phyloP scores from a whole-genome alignment of 2,888 invertebrate species.

The Gisinianus flammeolus region DNA sequence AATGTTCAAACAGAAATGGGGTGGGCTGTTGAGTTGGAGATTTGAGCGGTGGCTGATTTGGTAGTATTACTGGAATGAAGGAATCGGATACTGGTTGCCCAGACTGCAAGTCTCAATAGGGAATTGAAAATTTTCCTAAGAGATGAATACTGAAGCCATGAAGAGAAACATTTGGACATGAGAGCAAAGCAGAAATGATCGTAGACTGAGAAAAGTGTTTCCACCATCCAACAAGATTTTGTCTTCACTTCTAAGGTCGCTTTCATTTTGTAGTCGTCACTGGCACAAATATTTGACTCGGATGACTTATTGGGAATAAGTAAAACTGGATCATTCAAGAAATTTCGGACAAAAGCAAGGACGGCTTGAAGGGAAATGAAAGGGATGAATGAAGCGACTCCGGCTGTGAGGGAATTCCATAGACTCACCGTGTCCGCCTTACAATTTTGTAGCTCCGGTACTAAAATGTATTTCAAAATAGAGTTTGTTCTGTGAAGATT shows the following conservation, averaged over 20 bases:
- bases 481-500: conserved; percentile 32
- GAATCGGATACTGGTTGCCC: neutral
- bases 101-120: conserved; percentile 43
- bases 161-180: conserved; percentile 37
- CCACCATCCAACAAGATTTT: neutral
- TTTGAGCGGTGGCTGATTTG: no score
- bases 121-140: conserved; percentile 40
- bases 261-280: neutral
- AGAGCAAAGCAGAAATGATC: conserved; percentile 44
- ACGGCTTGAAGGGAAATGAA: conserved; percentile 45
- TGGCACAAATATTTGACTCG: neutral
- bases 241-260: no score
- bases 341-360: conserved; percentile 36
- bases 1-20: no score
- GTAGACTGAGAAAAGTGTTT: conserved; percentile 18
- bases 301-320: neutral
- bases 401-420: conserved; percentile 47
- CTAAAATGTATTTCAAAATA: conserved; percentile 46
- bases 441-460: conserved; percentile 42
- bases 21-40: no score
- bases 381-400: conserved; percentile 48
- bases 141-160: conserved; percentile 7
- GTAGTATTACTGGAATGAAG: no score
- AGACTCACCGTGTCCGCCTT: conserved; percentile 39
- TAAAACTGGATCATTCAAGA: neutral